Base-by-base conservation (phyloP, 1,140 invertebrate genomes). In the Pogonomyrmex barbatus region DNA sequence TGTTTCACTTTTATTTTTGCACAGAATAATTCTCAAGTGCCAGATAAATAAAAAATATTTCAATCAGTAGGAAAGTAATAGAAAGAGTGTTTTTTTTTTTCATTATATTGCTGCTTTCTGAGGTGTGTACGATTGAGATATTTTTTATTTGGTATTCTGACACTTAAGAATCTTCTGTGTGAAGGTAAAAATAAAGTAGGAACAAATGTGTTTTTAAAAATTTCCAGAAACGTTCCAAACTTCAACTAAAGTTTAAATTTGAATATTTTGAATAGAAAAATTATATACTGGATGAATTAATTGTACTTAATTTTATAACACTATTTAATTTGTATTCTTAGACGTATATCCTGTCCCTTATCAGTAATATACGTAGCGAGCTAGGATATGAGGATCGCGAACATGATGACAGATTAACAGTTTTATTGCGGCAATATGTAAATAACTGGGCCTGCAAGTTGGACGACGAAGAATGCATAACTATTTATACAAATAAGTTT, bases 371-470 rank as follows among this genome's bases (percentile, higher is more conserved):
- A 71, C 94, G 5, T 12, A 0, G 2, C 4, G 75, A 94, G 54
- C 87, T 96, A 12, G 94, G 95, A 36, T 96, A 94, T 67, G 87
- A 94, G 0, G 95, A 96, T 67, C 63, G 60, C 0, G 0, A 73
- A 0, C 87, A 30, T 12, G 95, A 96, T 68, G 91, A 94, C 45
- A 91, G 93, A 33, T 93, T 95, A 4, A 93, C 91, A 0, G 94
- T 95, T 58, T 89, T 96, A 17, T 93, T 96, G 83, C 94, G 96
- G 77, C 93, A 92, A 87, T 95, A 95, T 63, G 93, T 96, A 0
- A 91, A 96, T 56, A 94, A 94, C 56, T 95, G 94, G 89, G 96
- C 96, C 2, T 97, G 96, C 88, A 93, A 95, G 67, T 91, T 96
- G 8, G 95, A 94, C 0, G 94, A 96, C 67, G 76, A 93, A 14